phyloP scores from a whole-genome alignment of 64 coral and sea anemone genomes.

The Catalaphyllia jardinei region DNA sequence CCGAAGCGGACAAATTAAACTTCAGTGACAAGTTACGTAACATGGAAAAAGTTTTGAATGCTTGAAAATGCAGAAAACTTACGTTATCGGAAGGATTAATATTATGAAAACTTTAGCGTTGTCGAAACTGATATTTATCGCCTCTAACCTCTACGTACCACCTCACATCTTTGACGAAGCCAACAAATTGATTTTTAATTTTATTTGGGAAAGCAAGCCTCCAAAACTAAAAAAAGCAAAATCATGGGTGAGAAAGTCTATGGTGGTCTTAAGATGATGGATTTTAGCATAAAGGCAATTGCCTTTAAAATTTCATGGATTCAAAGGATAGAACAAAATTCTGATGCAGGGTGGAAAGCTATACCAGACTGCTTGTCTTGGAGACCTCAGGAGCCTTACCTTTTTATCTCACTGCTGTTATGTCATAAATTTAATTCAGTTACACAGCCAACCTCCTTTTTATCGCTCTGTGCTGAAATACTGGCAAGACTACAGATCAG shows the following conservation, averaged over 20 bases:
- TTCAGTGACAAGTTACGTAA: conserved; percentile 7
- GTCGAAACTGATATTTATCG: no score
- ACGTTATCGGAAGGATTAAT: conserved; percentile 3
- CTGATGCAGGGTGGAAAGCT: no score
- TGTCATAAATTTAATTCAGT: not conserved
- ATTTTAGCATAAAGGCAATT: not conserved
- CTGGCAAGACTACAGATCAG: not conserved
- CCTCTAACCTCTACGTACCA: no score
- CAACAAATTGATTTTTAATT: not conserved
- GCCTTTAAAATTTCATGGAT: not conserved
- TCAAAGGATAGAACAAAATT: not conserved
- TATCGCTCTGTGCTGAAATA: not conserved
- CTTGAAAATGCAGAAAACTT: conserved; percentile 10
- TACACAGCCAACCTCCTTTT: not conserved
- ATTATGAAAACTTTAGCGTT: not conserved
- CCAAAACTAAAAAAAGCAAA: not conserved
- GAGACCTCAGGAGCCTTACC: no score
- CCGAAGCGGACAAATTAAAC: conserved; percentile 18
- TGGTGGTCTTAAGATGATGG: no score
- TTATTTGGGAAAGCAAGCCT: not conserved
- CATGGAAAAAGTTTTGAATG: conserved; percentile 10
- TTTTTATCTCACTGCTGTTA: no score
- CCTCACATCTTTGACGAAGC: not conserved
- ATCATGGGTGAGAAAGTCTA: not conserved
- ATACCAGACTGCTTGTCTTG: no score